Percentiles rank a stretch among this genome's conserved stretches.
These are phyloP conservation scores for Rhamnusium bicolor DNA, from an alignment of 2,888 invertebrate genomes.

Conservation along the genomic window DNA sequence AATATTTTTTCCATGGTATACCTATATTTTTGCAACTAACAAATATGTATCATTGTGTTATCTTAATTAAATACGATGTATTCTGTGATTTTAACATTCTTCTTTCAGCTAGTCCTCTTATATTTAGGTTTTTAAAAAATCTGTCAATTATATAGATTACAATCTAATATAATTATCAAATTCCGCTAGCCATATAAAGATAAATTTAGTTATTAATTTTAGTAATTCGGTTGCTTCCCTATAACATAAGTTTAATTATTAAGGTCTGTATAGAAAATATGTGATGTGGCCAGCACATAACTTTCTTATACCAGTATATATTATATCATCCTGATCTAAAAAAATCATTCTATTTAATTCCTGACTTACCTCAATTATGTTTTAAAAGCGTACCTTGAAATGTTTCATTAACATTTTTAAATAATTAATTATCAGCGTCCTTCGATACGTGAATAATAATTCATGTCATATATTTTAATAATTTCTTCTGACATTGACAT, in stretches of 20 bases:
- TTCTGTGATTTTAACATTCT: constrained; percentile 29
- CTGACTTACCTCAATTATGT: no score
- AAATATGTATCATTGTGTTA: background rate
- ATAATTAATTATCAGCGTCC: no score
- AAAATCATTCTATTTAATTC: no score
- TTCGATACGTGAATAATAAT: no score
- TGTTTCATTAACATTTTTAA: no score
- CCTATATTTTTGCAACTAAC: background rate
- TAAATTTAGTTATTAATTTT: background rate
- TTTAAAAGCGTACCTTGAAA: no score
- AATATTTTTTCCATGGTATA: background rate
- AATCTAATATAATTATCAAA: constrained; percentile 20
- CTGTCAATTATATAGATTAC: constrained; percentile 32
- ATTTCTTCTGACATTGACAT: no score
- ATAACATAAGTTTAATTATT: background rate
- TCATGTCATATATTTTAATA: no score
- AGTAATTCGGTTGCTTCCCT: constrained; percentile 3
- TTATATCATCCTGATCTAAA: no score
- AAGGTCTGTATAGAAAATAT: no score
- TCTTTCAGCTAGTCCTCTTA: constrained; percentile 25
- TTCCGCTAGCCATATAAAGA: background rate
- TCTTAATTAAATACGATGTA: constrained; percentile 25
- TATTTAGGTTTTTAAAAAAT: constrained; percentile 16
- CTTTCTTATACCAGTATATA: no score
- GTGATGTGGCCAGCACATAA: no score